Base-by-base conservation (phyloP, 2,888 invertebrate genomes). In the Cantharis nigra region DNA sequence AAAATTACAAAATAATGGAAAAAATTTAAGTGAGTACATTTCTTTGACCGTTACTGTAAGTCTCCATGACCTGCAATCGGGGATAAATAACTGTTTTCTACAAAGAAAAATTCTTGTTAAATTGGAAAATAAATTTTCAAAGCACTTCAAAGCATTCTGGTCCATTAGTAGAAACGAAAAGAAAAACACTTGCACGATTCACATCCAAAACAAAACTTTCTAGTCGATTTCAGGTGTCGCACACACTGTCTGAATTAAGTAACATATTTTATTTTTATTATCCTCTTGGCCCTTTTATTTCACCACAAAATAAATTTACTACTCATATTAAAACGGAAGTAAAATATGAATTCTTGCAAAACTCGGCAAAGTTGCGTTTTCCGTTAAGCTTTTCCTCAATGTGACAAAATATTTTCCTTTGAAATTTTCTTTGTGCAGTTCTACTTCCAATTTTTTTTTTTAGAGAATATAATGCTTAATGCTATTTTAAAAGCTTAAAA, bases 251-350 rank as follows among this genome's bases (percentile, higher is more conserved):
- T 30, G 64, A 71, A 71, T 71, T 26, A 64, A 30, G 28, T 13
- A 33, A 64, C 72, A 72, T 72, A 72, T 72, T 64, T 72, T 72
- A 72, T 20, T 28, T 72, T 72, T 72, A 65, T 72, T 71, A 63
- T 72, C 64, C 65, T 70, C 70, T 33, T 65, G 16, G 26, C 71
- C 63, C 14, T 63, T 70, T 72, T 72, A 30, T 65, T 20, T 33
- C 49, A 23, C 28, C 64, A 33, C 49, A 16, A 67, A 67, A 67
- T 67, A 65, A 72, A 72, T 72, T 64, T 30, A 10, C 33, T 13
- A 49, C 49, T 49, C n/a, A 72, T 72, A 65, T 65, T 72, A 65
- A 72, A 65, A 72, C 20, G 30, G 65, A 65, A 72, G 33, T 72
- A 20, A 33, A 72, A 65, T 33, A 33, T 62, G 20, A 14, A 26